phyloP scores from a whole-genome alignment of 2,888 invertebrate genomes.

The Bembecia ichneumoniformis region DNA sequence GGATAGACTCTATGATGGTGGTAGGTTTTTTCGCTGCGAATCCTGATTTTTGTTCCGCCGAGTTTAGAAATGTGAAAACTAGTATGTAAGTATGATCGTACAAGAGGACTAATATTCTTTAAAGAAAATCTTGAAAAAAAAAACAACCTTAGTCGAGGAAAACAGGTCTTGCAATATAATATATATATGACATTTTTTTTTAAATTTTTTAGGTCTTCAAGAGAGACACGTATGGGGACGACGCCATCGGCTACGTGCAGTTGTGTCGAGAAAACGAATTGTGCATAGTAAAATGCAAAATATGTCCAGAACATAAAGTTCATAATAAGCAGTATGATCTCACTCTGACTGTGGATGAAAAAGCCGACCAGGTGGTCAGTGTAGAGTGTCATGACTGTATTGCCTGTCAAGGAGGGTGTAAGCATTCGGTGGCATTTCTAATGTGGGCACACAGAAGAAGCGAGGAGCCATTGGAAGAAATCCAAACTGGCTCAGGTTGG shows the following conservation, averaged over 20 bases:
- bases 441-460: slow-evolving; percentile 28
- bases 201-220: slow-evolving; percentile 11
- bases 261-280: slow-evolving; percentile 13
- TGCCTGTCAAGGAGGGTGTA: slow-evolving; percentile 21
- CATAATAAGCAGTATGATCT: slow-evolving; percentile 15
- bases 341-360: slow-evolving; percentile 18
- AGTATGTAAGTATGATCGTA: too few species aligned
- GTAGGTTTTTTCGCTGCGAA: too few species aligned
- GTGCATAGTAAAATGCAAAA: slow-evolving; percentile 18
- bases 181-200: neutral
- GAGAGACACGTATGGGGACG: slow-evolving; percentile 21
- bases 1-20: too few species aligned
- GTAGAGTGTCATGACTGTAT: slow-evolving; percentile 20
- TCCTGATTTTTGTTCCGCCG: too few species aligned
- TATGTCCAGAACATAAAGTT: slow-evolving; percentile 25
- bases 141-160: too few species aligned
- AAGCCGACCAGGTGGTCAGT: slow-evolving; percentile 10
- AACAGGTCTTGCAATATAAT: too few species aligned
- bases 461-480: slow-evolving; percentile 28
- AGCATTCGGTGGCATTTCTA: too few species aligned
- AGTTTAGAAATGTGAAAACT: too few species aligned
- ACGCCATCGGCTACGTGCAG: slow-evolving; percentile 20
- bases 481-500: slow-evolving; percentile 23
- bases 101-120: too few species aligned
- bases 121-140: too few species aligned